Percentiles rank a stretch among this genome's conserved stretches.
These are phyloP conservation scores for Trileptium ribeirensis DNA, from an alignment of 2,888 invertebrate species.

Conservation along the genomic window DNA sequence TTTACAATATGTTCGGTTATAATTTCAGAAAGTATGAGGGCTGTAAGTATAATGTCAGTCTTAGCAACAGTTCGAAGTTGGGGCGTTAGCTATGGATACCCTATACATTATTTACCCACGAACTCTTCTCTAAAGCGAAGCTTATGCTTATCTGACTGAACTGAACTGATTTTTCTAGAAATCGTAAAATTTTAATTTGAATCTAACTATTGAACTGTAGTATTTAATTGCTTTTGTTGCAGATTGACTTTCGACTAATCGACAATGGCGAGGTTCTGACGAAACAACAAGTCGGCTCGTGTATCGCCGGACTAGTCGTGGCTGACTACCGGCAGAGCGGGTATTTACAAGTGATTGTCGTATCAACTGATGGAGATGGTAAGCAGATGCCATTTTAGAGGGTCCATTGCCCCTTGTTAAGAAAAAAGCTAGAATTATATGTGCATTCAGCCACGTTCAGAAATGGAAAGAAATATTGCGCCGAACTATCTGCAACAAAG, in stretches of 20 bases:
- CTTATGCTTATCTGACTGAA: not conserved
- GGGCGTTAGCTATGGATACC: too few relatives aligned
- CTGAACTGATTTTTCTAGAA: not conserved
- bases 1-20: too few relatives aligned
- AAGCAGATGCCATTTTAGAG: conserved; percentile 35
- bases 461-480: too few relatives aligned
- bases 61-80: too few relatives aligned
- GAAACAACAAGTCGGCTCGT: conserved; percentile 63
- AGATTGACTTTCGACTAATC: conserved; percentile 64
- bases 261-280: conserved; percentile 71
- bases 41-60: too few relatives aligned
- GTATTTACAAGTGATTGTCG: conserved; percentile 69
- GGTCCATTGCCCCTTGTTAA: too few relatives aligned
- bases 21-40: too few relatives aligned
- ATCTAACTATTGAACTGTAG: not conserved
- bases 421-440: too few relatives aligned
- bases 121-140: not conserved
- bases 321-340: conserved; percentile 77
- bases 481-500: too few relatives aligned
- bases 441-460: too few relatives aligned
- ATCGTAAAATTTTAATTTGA: not conserved
- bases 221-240: conserved; percentile 30
- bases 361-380: conserved; percentile 79
- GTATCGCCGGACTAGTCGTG: conserved; percentile 71
- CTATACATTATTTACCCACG: too few relatives aligned